phyloP scores from a whole-genome alignment of 1,140 invertebrate species.

The Pseudachorutes palmiensis region DNA sequence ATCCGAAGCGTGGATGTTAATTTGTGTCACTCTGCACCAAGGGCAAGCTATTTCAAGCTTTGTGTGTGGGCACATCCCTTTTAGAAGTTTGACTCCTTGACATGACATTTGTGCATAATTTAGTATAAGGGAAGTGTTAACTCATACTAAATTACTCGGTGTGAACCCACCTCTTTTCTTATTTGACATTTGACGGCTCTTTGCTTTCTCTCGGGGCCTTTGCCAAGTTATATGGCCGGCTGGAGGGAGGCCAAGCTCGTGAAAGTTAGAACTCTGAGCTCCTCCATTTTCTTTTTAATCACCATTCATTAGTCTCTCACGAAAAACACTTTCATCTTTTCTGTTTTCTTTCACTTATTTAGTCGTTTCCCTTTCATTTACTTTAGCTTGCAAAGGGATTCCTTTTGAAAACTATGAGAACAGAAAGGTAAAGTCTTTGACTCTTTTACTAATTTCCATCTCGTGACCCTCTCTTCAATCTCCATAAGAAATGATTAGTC shows the following conservation, averaged over 20 bases:
- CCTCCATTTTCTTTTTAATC: conserved; percentile 26
- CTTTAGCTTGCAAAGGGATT: too few species aligned
- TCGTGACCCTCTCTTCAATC: too few species aligned
- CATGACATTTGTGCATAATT: conserved; percentile 35
- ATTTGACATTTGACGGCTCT: background rate
- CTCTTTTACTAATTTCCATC: too few species aligned
- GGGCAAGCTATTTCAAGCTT: too few species aligned
- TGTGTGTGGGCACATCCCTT: conserved; percentile 9
- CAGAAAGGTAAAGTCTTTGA: too few species aligned
- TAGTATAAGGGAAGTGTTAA: conserved; percentile 26
- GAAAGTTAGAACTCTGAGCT: too few species aligned
- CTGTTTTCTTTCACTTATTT: background rate
- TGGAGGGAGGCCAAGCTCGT: too few species aligned
- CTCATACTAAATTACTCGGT: conserved; percentile 27
- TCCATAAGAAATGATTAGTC: too few species aligned
- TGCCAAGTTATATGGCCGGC: background rate
- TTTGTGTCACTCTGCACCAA: too few species aligned
- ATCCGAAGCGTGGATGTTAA: too few species aligned
- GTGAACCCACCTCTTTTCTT: background rate
- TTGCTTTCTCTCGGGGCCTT: conserved; percentile 4
- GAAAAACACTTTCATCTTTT: background rate
- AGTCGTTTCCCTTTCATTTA: background rate
- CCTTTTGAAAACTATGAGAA: too few species aligned
- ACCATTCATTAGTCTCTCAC: conserved; percentile 20
- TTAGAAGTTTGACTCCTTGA: conserved; percentile 28